A percentile compares a stretch with the other conserved stretches of the same genome.
Evolutionary conservation across 2,113 vertebrate species (phyloP).

Genomic region (Synodontis membranacea): DNA sequence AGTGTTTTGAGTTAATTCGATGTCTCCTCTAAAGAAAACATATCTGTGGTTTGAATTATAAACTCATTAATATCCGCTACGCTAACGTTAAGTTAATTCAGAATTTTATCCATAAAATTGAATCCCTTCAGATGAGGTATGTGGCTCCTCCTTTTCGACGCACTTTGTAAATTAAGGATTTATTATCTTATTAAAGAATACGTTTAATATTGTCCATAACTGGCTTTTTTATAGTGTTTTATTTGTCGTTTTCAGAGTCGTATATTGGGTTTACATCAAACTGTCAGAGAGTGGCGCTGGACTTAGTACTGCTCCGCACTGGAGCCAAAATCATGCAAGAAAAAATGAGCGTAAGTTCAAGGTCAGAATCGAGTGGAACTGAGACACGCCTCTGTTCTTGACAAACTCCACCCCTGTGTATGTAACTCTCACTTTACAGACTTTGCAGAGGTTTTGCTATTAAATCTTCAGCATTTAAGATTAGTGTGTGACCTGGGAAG

Average conservation of each 20-base stretch:
- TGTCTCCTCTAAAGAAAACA: too few relatives aligned
- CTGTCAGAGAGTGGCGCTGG: neutral
- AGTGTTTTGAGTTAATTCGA: too few relatives aligned
- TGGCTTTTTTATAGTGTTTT: neutral
- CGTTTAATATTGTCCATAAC: neutral
- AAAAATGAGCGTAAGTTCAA: neutral
- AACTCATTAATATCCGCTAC: too few relatives aligned
- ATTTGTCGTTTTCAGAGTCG: neutral
- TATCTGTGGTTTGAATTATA: too few relatives aligned
- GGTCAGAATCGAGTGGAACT: neutral
- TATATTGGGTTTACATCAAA: neutral
- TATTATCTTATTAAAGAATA: neutral
- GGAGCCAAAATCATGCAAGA: neutral
- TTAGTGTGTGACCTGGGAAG: slow-evolving; percentile 48
- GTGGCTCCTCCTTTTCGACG: neutral
- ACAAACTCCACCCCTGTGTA: neutral
- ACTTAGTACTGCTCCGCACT: neutral
- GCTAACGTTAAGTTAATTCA: too few relatives aligned
- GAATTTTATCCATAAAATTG: neutral
- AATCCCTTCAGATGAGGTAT: neutral
- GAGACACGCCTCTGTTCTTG: neutral
- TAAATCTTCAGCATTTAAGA: neutral
- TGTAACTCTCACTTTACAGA: neutral
- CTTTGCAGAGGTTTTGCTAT: neutral
- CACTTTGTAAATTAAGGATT: neutral